Evolutionary conservation across 1,140 invertebrate species (phyloP).

Genomic region (Aphis gossypii): DNA sequence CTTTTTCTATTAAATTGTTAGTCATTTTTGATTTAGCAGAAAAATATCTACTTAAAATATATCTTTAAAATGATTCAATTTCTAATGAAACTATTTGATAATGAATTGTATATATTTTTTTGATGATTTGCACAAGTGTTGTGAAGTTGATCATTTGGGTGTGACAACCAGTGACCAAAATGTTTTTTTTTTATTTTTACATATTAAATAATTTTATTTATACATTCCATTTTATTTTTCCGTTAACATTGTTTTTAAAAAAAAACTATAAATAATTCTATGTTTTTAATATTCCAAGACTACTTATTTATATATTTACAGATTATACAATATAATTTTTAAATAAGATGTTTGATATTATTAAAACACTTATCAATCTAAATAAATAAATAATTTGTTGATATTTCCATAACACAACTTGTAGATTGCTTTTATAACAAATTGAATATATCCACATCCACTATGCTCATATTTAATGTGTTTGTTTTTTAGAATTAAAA

Average conservation of each 20-base stretch:
- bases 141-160: background rate
- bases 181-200: conserved; percentile 19
- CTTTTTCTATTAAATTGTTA: background rate
- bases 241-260: background rate
- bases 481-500: background rate
- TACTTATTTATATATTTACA: background rate
- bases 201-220: background rate
- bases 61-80: background rate
- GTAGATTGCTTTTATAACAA: background rate
- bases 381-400: no score
- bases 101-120: conserved; percentile 10
- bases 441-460: background rate
- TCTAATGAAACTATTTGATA: background rate
- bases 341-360: background rate
- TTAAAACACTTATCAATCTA: background rate
- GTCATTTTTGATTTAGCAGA: background rate
- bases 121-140: background rate
- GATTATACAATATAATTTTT: background rate
- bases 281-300: background rate
- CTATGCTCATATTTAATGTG: background rate
- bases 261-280: background rate
- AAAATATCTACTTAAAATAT: conserved; percentile 22
- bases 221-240: background rate
- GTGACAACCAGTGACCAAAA: background rate
- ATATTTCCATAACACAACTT: no score